Evolutionary conservation across 2,888 invertebrate species (phyloP).

Genomic region (Dromius quadrimaculatus): DNA sequence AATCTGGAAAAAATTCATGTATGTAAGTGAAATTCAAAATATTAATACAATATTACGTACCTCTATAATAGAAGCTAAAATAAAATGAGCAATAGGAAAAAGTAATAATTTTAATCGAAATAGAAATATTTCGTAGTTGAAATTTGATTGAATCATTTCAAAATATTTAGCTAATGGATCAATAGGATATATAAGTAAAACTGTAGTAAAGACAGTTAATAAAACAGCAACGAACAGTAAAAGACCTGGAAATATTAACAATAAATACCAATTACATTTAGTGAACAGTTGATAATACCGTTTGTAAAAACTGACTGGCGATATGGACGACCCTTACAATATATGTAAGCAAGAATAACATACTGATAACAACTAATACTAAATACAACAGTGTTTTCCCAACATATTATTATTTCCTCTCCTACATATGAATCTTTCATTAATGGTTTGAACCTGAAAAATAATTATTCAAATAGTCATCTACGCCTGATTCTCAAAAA

Average conservation of each 20-base stretch:
- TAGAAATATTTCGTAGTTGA: slow-evolving; percentile 62
- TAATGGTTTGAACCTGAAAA: slow-evolving; percentile 67
- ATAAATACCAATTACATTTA: not conserved
- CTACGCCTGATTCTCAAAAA: too few relatives aligned
- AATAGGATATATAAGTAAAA: slow-evolving; percentile 72
- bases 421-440: slow-evolving; percentile 68
- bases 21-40: slow-evolving; percentile 8
- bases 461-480: slow-evolving; percentile 8
- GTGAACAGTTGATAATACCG: slow-evolving; percentile 62
- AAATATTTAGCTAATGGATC: slow-evolving; percentile 69
- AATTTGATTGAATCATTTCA: slow-evolving; percentile 68
- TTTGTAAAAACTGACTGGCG: slow-evolving; percentile 77
- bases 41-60: slow-evolving; percentile 63
- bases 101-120: slow-evolving; percentile 72
- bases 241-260: slow-evolving; percentile 66
- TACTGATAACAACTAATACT: slow-evolving; percentile 83
- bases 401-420: slow-evolving; percentile 74
- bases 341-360: slow-evolving; percentile 80
- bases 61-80: slow-evolving; percentile 73
- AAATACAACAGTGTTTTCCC: slow-evolving; percentile 86
- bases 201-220: slow-evolving; percentile 70
- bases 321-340: slow-evolving; percentile 85
- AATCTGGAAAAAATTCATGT: slow-evolving; percentile 56
- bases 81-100: slow-evolving; percentile 72
- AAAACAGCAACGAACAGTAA: slow-evolving; percentile 72